phyloP scores from a whole-genome alignment of 2,113 vertebrate genomes.

The Diphyllodes magnificus region DNA sequence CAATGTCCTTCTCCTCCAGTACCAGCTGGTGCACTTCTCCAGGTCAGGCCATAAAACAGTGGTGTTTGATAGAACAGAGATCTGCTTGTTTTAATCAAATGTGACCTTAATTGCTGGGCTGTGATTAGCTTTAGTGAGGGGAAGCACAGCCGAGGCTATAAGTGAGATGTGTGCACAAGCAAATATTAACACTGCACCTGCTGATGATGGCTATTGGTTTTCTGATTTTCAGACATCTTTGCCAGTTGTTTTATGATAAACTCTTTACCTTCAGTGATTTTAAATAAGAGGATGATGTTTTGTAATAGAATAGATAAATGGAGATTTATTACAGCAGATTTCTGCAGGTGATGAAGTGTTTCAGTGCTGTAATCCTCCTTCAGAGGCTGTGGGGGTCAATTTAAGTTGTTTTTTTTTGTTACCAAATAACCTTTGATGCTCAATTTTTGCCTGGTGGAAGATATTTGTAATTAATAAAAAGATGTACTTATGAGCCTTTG shows the following conservation, averaged over 20 bases:
- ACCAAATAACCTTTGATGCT: background rate
- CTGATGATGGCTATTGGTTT: background rate
- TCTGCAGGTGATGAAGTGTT: background rate
- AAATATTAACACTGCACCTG: background rate
- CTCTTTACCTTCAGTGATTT: background rate
- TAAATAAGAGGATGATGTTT: background rate
- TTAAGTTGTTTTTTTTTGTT: background rate
- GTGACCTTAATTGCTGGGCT: background rate
- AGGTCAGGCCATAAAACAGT: background rate
- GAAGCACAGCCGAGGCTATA: background rate
- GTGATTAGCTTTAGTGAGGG: background rate
- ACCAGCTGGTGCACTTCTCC: background rate
- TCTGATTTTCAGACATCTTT: background rate
- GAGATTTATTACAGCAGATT: background rate
- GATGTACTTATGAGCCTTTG: background rate
- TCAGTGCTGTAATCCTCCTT: background rate
- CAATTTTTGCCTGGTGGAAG: background rate
- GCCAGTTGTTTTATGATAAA: background rate
- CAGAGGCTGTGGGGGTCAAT: background rate
- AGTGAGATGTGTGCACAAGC: background rate
- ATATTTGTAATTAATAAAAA: background rate
- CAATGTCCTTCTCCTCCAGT: background rate
- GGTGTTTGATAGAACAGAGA: background rate
- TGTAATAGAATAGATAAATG: background rate
- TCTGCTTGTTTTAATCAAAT: background rate